Evolutionary conservation across 2,888 invertebrate genomes (phyloP).

Genomic region (Clostera curtula): DNA sequence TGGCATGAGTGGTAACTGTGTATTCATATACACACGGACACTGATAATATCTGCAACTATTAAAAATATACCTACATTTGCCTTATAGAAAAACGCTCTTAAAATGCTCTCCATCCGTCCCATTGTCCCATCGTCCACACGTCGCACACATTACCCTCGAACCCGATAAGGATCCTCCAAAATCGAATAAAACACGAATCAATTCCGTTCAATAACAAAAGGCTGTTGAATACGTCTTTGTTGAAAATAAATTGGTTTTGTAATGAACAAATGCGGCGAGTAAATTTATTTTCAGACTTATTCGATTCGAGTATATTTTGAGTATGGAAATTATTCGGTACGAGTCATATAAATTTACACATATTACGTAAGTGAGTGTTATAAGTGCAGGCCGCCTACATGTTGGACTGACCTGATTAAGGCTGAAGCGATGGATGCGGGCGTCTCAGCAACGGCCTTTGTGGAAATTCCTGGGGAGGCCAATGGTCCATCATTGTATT

Average conservation of each 20-base stretch:
- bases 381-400: too few relatives aligned
- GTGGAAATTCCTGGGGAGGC: too few relatives aligned
- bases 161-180: slow-evolving; percentile 53
- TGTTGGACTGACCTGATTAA: too few relatives aligned
- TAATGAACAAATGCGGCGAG: slow-evolving; percentile 21
- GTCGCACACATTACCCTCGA: slow-evolving; percentile 38
- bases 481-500: too few relatives aligned
- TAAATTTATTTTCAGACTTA: slow-evolving; percentile 1
- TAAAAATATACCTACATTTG: too few relatives aligned
- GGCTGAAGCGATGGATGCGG: too few relatives aligned
- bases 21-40: too few relatives aligned
- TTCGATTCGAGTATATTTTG: slow-evolving; percentile 1
- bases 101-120: neutral
- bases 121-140: slow-evolving; percentile 2
- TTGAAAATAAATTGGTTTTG: slow-evolving; percentile 37
- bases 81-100: too few relatives aligned
- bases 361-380: too few relatives aligned
- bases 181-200: slow-evolving; percentile 41
- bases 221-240: slow-evolving; percentile 37
- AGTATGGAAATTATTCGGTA: neutral
- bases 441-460: too few relatives aligned
- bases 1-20: too few relatives aligned
- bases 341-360: neutral
- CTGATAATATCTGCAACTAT: too few relatives aligned
- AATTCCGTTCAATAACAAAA: slow-evolving; percentile 37